These are phyloP conservation scores for Oreohelix idahoensis DNA, from an alignment of 1,140 invertebrate species.

Conservation along the genomic window DNA sequence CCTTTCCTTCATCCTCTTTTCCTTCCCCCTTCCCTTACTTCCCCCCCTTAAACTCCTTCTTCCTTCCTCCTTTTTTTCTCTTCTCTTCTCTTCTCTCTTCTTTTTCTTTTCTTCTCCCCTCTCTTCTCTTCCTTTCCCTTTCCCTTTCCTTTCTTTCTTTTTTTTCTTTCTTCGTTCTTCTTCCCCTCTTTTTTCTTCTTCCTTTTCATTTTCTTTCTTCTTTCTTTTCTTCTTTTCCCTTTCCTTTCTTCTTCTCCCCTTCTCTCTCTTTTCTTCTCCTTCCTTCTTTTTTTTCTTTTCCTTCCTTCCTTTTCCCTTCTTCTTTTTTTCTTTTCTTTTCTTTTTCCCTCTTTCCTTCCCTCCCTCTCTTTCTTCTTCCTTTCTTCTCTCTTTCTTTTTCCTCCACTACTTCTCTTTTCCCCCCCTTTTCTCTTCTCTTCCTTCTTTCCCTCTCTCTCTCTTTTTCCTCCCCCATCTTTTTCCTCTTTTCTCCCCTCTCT, in stretches of 20 bases:
- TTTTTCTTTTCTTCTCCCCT: neutral
- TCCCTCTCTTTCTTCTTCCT: neutral
- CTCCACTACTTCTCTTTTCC: too few relatives aligned
- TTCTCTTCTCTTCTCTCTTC: too few relatives aligned
- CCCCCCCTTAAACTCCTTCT: neutral
- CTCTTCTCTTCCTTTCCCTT: too few relatives aligned
- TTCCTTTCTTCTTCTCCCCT: neutral
- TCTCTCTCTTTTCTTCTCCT: neutral
- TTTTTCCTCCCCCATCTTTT: neutral
- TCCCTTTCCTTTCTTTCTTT: neutral
- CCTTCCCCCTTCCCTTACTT: neutral
- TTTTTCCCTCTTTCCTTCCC: neutral
- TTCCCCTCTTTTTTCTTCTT: neutral
- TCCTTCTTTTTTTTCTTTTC: too few relatives aligned
- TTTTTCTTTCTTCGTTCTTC: neutral
- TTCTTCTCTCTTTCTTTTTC: neutral
- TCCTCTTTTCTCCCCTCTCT: neutral
- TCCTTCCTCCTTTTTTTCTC: too few relatives aligned
- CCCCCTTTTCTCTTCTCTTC: neutral
- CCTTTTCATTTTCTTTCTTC: neutral
- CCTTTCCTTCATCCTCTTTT: too few relatives aligned
- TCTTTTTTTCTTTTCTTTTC: neutral
- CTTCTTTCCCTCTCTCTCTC: too few relatives aligned
- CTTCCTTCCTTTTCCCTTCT: neutral
- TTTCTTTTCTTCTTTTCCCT: too few relatives aligned